These are phyloP conservation scores for Romanogobio albipinnatus DNA, from an alignment of 2,113 vertebrate species.

Conservation along the genomic window DNA sequence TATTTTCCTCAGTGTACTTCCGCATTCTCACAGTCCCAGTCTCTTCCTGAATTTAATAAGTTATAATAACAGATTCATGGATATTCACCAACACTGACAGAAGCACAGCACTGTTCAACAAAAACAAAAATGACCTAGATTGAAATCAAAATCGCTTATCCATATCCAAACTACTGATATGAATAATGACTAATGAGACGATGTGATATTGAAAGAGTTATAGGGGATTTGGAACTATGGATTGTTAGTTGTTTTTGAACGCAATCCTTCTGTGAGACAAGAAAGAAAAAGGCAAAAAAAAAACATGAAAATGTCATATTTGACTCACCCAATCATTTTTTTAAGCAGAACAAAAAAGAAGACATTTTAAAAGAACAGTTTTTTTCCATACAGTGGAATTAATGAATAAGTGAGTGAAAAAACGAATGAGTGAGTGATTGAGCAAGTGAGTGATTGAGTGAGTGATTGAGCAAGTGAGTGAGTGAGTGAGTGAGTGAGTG, in stretches of 20 bases:
- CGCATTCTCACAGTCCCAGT: neutral
- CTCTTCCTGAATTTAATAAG: neutral
- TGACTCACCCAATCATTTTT: neutral
- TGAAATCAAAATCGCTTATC: neutral
- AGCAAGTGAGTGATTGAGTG: too few species aligned
- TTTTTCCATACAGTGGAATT: too few species aligned
- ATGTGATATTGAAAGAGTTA: neutral
- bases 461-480: too few species aligned
- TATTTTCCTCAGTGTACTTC: too few species aligned
- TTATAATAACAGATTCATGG: neutral
- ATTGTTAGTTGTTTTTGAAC: neutral
- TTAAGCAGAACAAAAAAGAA: neutral
- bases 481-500: too few species aligned
- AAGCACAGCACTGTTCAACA: neutral
- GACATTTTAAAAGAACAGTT: neutral
- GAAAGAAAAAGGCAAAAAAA: neutral
- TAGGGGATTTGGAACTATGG: neutral
- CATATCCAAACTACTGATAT: neutral
- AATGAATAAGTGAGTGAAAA: too few species aligned
- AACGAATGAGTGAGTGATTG: too few species aligned
- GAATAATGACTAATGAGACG: neutral
- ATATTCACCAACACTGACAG: slow-evolving; percentile 1
- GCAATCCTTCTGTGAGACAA: neutral
- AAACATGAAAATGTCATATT: neutral
- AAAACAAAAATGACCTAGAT: slow-evolving; percentile 27